Conservation (phyloP, 2,797 vertebrate genomes). For the Enteromius mattozi region DNA sequence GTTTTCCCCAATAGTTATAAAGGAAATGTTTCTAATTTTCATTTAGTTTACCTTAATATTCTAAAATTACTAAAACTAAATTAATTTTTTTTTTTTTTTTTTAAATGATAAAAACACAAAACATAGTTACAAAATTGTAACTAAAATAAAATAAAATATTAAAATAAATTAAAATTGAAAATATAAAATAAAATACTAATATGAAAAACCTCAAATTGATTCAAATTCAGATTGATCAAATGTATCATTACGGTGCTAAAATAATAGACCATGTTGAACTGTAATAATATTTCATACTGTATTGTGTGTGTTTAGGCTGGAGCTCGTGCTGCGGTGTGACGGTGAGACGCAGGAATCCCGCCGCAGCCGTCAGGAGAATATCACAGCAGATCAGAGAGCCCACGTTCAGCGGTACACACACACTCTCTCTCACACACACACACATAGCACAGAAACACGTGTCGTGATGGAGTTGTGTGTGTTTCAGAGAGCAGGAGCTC, state of each 20-base stretch:
- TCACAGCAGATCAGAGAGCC: constrained; percentile 76
- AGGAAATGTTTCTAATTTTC: not conserved
- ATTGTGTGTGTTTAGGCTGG: constrained; percentile 72
- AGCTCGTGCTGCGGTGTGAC: constrained; percentile 76
- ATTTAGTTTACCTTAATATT: not conserved
- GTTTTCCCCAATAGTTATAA: not conserved
- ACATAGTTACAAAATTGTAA: not conserved
- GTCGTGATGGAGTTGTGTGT: not conserved
- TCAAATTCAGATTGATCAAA: too few species aligned
- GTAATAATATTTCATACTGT: not conserved
- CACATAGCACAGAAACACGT: not conserved
- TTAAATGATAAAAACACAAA: not conserved
- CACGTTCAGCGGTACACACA: constrained; percentile 65
- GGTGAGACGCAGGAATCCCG: constrained; percentile 70
- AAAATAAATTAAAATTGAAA: not conserved
- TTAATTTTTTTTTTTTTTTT: not conserved
- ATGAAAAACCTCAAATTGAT: not conserved
- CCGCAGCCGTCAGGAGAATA: constrained; percentile 70
- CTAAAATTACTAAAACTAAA: not conserved
- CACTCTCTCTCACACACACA: constrained; percentile 11
- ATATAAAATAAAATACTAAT: not conserved
- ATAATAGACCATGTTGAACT: not conserved
- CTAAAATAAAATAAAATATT: not conserved
- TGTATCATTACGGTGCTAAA: not conserved
- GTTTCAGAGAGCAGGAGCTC: constrained; percentile 72